Evolutionary conservation across 2,113 vertebrate genomes (phyloP).

Genomic region (Lamprologus lemairii): DNA sequence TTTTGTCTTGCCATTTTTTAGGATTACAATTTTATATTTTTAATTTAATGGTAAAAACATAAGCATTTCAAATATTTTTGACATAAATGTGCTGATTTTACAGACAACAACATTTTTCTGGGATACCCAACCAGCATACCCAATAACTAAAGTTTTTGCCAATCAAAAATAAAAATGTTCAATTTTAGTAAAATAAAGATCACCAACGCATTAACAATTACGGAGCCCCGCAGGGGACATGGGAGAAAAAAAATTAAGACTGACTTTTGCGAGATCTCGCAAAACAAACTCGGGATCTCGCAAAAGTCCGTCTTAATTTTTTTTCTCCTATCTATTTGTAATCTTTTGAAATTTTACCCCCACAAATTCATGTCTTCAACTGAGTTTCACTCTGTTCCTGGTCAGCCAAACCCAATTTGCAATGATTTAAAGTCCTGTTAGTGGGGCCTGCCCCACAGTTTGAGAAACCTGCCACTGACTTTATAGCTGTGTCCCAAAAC

Average conservation of each 20-base stretch:
- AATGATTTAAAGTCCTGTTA: not conserved
- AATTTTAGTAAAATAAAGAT: not conserved
- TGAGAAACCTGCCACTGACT: not conserved
- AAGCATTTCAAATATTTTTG: accelerated
- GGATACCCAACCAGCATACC: not conserved
- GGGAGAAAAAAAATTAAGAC: no score
- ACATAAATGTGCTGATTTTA: not conserved
- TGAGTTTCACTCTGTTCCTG: not conserved
- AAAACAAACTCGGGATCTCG: no score
- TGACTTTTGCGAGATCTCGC: no score
- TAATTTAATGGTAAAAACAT: not conserved
- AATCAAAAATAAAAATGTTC: not conserved
- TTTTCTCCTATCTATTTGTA: no score
- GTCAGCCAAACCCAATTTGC: not conserved
- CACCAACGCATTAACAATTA: not conserved
- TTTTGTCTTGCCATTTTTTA: not conserved
- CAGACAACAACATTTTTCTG: not conserved
- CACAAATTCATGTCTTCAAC: not conserved
- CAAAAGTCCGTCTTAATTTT: no score
- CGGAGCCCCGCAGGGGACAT: no score
- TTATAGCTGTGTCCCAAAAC: not conserved
- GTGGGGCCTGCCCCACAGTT: not conserved
- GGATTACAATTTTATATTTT: accelerated
- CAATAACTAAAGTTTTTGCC: accelerated
- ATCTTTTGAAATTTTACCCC: not conserved